phyloP scores from a whole-genome alignment of 53 echinoderm and acorn worm genomes.

The Antedon mediterranea region DNA sequence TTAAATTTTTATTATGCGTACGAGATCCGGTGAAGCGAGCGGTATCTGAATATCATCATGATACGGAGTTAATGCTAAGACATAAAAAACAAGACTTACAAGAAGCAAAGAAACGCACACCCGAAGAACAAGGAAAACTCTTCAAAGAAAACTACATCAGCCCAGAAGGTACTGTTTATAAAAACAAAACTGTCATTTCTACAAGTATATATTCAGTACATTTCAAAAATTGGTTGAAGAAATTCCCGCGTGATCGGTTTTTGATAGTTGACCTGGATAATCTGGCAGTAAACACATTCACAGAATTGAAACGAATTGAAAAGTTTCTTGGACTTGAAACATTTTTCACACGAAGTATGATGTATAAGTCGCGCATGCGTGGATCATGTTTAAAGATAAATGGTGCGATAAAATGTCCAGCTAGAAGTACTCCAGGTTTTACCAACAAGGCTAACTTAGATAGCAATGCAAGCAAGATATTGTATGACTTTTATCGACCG shows the following conservation, averaged over 20 bases:
- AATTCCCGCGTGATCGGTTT: slow-evolving; percentile 44
- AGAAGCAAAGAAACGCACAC: neutral
- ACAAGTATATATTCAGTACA: slow-evolving; percentile 54
- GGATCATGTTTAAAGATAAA: slow-evolving; percentile 27
- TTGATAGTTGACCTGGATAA: slow-evolving; percentile 47
- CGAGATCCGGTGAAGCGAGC: slow-evolving; percentile 52
- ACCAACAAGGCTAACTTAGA: slow-evolving; percentile 13
- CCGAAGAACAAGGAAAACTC: slow-evolving; percentile 8
- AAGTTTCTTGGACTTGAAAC: slow-evolving; percentile 38
- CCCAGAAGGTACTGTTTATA: slow-evolving; percentile 11
- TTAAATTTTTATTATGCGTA: slow-evolving; percentile 44
- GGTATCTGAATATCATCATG: slow-evolving; percentile 51
- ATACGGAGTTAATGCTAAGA: slow-evolving; percentile 7
- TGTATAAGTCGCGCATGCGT: slow-evolving; percentile 17
- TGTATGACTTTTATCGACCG: slow-evolving; percentile 27
- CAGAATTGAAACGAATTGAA: slow-evolving; percentile 42
- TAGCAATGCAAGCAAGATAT: neutral
- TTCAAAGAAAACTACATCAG: slow-evolving; percentile 12
- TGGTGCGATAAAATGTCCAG: neutral
- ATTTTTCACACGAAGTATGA: slow-evolving; percentile 41
- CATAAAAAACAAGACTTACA: neutral
- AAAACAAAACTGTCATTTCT: neutral
- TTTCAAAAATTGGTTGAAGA: slow-evolving; percentile 49
- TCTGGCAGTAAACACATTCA: slow-evolving; percentile 25
- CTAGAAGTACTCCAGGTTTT: slow-evolving; percentile 1